Percentiles rank a stretch among this genome's conserved stretches.
Evolutionary conservation across 2,797 vertebrate genomes (phyloP).

Genomic region (Argentina silus): DNA sequence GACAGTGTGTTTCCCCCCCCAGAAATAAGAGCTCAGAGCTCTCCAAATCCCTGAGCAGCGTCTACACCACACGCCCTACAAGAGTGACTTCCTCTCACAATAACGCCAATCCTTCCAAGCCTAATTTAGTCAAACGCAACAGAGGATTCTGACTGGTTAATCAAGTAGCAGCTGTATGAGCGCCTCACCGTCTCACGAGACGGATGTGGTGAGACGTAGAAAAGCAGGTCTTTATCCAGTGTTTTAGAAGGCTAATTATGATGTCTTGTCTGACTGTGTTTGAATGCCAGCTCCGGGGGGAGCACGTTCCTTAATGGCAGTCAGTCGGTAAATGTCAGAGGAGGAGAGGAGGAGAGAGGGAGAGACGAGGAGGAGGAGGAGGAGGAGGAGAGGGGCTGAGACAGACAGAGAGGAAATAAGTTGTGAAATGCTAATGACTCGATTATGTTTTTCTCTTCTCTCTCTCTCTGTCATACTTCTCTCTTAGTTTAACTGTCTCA

Average conservation of each 20-base stretch:
- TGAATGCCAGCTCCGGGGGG: not conserved
- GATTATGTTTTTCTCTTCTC: conserved; percentile 32
- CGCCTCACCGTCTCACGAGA: not conserved
- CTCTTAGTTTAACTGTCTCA: not conserved
- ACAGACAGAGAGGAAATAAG: conserved; percentile 5
- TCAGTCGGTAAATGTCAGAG: not conserved
- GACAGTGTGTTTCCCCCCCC: not conserved
- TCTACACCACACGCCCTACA: not conserved
- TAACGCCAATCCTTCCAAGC: not conserved
- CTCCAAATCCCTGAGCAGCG: not conserved
- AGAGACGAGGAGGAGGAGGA: conserved; percentile 9
- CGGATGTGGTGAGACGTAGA: not conserved
- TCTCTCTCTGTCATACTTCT: conserved; percentile 9
- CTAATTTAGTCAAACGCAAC: not conserved
- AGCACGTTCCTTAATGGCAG: not conserved
- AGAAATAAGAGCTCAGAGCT: not conserved
- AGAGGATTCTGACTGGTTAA: not conserved
- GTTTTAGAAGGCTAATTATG: not conserved
- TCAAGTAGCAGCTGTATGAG: not conserved
- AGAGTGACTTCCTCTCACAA: not conserved
- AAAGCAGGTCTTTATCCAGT: not conserved
- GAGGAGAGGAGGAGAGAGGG: not conserved
- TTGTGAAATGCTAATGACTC: not conserved
- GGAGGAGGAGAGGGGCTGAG: not conserved
- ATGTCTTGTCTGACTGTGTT: not conserved